A percentile compares a stretch with the other conserved stretches of the same genome.
Conservation (phyloP, 2,888 invertebrate species). For the Stratiomys singularior region DNA sequence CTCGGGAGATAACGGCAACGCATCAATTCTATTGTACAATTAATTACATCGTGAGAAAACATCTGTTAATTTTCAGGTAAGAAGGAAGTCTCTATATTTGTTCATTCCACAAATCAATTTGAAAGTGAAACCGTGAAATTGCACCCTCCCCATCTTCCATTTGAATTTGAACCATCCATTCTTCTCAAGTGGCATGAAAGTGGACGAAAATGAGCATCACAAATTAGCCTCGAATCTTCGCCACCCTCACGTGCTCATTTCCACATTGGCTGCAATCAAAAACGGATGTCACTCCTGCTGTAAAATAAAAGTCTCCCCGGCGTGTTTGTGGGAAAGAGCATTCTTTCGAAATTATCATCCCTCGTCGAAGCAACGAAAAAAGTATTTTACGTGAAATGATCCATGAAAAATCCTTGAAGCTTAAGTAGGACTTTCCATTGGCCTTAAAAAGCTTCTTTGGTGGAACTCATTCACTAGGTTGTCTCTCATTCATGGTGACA, state of each 20-base stretch:
- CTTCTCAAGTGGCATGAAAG: not conserved
- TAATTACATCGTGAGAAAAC: slow-evolving; percentile 48
- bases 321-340: slow-evolving; percentile 44
- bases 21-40: slow-evolving; percentile 24
- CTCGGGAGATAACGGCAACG: slow-evolving; percentile 5
- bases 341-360: slow-evolving; percentile 52
- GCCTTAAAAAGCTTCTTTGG: slow-evolving; percentile 24
- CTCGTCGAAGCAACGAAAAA: slow-evolving; percentile 48
- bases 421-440: slow-evolving; percentile 50
- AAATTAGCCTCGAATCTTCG: not conserved
- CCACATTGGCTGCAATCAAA: slow-evolving; percentile 12
- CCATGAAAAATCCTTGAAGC: slow-evolving; percentile 50
- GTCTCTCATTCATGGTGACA: not conserved
- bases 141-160: slow-evolving; percentile 31
- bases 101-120: slow-evolving; percentile 52
- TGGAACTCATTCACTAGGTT: slow-evolving; percentile 11
- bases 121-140: slow-evolving; percentile 50
- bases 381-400: slow-evolving; percentile 51
- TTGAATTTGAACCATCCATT: not conserved
- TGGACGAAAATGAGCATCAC: not conserved
- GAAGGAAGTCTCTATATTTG: slow-evolving; percentile 40
- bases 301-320: slow-evolving; percentile 12
- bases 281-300: too few species aligned
- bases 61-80: slow-evolving; percentile 50
- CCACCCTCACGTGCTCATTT: slow-evolving; percentile 17